Evolutionary conservation across 2,888 invertebrate genomes (phyloP), one percentile per base, ranked within the genome.

Genomic region (Leptinotarsa rubiginosa): DNA sequence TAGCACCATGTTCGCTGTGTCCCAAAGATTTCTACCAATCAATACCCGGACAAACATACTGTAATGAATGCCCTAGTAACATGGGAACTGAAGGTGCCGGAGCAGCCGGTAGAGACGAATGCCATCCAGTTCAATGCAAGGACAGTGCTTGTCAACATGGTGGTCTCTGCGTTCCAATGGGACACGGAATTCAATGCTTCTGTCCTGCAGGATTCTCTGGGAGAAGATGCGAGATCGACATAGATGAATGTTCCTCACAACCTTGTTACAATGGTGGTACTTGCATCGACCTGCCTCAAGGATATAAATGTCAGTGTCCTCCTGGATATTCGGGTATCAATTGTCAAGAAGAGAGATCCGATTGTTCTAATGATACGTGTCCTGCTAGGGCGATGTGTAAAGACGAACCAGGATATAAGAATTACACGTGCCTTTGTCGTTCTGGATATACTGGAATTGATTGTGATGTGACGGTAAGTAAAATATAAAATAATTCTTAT

Each of bases 351-450:
- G 97, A 97, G 87, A 92, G 93, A 82, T 94, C 95, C 18, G 97
- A 98, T 83, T 98, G 97, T 85, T 90, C 90, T 80, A 95, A 94
- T 84, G 95, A 96, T 77, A 96, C 98, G 0, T 99, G 99, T 83
- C 96, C 97, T 1, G 97, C 97, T 85, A 91, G 97, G 83, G 98
- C 98, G 4, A 97, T 97, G 96, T 99, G 99, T 87, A 97, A 98
- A 88, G 97, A 98, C 87, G 96, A 94, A 87, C 97, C 95, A 22
- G 96, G 95, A 75, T 92, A 92, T 81, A 95, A 95, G 82, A 97
- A 97, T 84, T 94, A 93, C 83, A 96, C 97, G 1, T 99, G 99
- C 85, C 90, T 98, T 13, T 99, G 99, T 85, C 91, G 97, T 85
- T 94, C 96, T 77, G 98, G 98, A 69, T 99, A 97, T 85, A 97